Evolutionary conservation across 2,797 vertebrate species (phyloP).

Genomic region (Gouania willdenowi): DNA sequence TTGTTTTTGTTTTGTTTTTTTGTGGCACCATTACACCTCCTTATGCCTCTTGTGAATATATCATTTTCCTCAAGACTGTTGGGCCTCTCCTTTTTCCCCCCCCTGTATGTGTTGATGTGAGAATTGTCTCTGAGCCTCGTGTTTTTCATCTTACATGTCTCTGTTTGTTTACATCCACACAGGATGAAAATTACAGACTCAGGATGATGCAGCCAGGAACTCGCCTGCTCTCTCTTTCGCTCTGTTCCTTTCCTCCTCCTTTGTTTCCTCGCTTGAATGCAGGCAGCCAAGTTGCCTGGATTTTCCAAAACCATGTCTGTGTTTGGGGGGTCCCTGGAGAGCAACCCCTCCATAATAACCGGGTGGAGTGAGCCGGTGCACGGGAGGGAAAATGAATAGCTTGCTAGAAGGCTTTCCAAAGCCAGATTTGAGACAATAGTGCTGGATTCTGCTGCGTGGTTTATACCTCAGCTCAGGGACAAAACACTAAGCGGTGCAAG

Average conservation of each 20-base stretch:
- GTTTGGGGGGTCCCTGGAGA: slow-evolving; percentile 65
- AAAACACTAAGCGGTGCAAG: slow-evolving; percentile 22
- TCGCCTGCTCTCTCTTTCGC: slow-evolving; percentile 36
- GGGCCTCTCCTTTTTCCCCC: slow-evolving; percentile 25
- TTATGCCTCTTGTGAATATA: slow-evolving; percentile 65
- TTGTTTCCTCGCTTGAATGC: slow-evolving; percentile 23
- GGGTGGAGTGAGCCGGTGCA: slow-evolving; percentile 58
- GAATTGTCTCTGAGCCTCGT: slow-evolving; percentile 3
- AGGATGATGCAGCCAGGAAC: slow-evolving; percentile 51
- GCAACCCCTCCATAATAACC: slow-evolving; percentile 60
- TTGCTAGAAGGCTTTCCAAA: slow-evolving; percentile 66
- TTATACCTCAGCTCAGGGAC: slow-evolving; percentile 43
- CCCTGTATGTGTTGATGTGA: background rate
- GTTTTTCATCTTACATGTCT: slow-evolving; percentile 54
- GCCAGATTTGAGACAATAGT: slow-evolving; percentile 36
- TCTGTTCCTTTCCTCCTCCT: slow-evolving; percentile 40
- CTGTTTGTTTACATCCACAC: slow-evolving; percentile 62
- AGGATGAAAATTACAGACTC: slow-evolving; percentile 57
- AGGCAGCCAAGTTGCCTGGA: slow-evolving; percentile 37
- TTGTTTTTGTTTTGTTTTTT: slow-evolving; percentile 55
- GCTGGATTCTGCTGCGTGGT: slow-evolving; percentile 35
- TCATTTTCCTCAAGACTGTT: slow-evolving; percentile 47
- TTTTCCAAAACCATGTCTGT: slow-evolving; percentile 60
- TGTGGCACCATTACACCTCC: slow-evolving; percentile 50
- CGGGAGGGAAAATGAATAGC: slow-evolving; percentile 48